These are phyloP conservation scores for Dinoponera quadriceps DNA, from an alignment of 1,140 invertebrate species.

Conservation along the genomic window DNA sequence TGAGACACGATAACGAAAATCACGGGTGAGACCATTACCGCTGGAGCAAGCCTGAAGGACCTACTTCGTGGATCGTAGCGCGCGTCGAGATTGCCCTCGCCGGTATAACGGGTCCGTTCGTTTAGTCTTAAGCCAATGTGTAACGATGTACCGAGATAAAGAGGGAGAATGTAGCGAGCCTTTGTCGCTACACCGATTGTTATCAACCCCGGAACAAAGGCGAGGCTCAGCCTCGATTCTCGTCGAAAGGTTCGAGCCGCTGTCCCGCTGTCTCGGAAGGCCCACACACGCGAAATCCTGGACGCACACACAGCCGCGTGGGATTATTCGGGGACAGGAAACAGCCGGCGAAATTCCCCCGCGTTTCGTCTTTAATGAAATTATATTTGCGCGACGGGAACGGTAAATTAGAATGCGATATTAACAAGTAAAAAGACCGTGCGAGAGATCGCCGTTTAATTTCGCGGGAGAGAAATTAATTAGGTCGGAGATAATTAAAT, in stretches of 20 bases:
- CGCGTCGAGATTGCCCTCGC: conserved; percentile 22
- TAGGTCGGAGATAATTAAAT: not conserved
- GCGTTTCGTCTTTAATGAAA: conserved; percentile 5
- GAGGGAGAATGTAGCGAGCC: conserved; percentile 29
- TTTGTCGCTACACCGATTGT: conserved; percentile 61
- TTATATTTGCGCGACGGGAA: not conserved
- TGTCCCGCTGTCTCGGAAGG: not conserved
- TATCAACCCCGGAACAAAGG: conserved; percentile 59
- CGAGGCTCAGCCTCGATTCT: conserved; percentile 33
- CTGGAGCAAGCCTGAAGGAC: not conserved
- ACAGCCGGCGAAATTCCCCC: not conserved
- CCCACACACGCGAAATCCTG: not conserved
- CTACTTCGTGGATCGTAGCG: conserved; percentile 20
- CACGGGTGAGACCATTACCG: conserved; percentile 4
- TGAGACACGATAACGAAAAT: conserved; percentile 23
- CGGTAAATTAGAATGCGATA: conserved; percentile 9
- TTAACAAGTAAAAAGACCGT: not conserved
- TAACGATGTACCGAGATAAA: conserved; percentile 50
- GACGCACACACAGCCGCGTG: not conserved
- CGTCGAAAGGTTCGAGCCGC: conserved; percentile 7
- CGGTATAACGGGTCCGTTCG: conserved; percentile 26
- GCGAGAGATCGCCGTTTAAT: not conserved
- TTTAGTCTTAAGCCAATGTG: conserved; percentile 47
- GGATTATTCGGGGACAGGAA: conserved; percentile 8
- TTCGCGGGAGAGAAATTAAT: not conserved